phyloP scores from a whole-genome alignment of 2,888 invertebrate species.

The Caenorhabditis sp. region DNA sequence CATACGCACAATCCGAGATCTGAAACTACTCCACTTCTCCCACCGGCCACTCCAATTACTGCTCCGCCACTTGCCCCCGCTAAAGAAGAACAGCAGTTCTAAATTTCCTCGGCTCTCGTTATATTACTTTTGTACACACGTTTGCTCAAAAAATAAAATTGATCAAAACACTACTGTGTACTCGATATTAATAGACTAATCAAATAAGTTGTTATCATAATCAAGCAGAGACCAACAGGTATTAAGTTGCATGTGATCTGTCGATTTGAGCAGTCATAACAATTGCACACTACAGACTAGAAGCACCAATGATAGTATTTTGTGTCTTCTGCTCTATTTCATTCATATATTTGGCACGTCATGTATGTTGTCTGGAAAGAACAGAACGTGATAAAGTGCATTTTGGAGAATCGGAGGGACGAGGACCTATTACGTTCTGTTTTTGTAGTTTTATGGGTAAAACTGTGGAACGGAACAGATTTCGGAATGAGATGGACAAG shows the following conservation, averaged over 20 bases:
- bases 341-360: constrained; percentile 32
- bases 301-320: constrained; percentile 32
- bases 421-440: background rate
- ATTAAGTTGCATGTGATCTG: constrained; percentile 29
- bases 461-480: constrained; percentile 29
- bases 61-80: constrained; percentile 52
- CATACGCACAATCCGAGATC: constrained; percentile 13
- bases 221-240: background rate
- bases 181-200: no score
- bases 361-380: background rate
- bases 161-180: background rate
- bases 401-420: background rate
- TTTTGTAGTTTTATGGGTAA: constrained; percentile 3
- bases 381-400: constrained; percentile 15
- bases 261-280: constrained; percentile 28
- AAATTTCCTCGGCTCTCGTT: background rate
- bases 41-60: constrained; percentile 52
- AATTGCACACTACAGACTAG: constrained; percentile 53
- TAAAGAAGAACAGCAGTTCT: constrained; percentile 64
- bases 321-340: constrained; percentile 44
- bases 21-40: constrained; percentile 54
- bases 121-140: background rate
- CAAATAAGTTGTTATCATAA: constrained; percentile 26
- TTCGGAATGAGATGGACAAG: constrained; percentile 28
- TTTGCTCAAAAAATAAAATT: no score